Base-by-base conservation (phyloP, 2,888 invertebrate species). In the Drosophila meridionalis region DNA sequence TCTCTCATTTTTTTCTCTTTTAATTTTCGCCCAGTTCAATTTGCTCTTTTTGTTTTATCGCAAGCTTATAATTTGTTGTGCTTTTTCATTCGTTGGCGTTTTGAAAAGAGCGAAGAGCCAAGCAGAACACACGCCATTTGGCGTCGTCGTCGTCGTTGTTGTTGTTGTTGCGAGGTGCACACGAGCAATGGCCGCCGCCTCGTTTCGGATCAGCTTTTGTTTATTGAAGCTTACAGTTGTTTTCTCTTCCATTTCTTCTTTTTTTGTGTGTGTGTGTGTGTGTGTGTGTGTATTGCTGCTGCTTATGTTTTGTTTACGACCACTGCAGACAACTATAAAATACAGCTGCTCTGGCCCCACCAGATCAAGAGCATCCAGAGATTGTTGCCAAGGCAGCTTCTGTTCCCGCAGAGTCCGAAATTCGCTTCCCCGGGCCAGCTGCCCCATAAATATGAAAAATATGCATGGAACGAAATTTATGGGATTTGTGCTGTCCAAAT, bases 1-100 rank as follows among this genome's bases (percentile, higher is more conserved):
- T 28, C 14, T 14, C 20, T 20, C 20, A 20, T 20, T 20, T 34
- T 20, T 34, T 12, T 28, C 38, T 40, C 64, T 83, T 79, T 70
- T 83, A 69, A 80, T 82, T 83, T 82, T 71, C 84, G 84, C 65
- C 65, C 73, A 83, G 82, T 84, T 83, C 82, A 83, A 83, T 84
- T 87, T 87, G 73, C 71, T 68, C 78, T 76, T 73, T 80, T 87
- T 83, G 75, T 76, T 84, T 84, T 87, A 87, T 84, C 78, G 78
- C 69, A 63, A 64, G 85, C 87, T 69, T 76, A 87, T 87, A 83
- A 84, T 84, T 83, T 78, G 84, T 84, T 69, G 75, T 64, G 61
- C 60, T 62, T 67, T 55, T 59, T 60, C 55, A 30, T 48, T 30
- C 48, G 55, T 63, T 78, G 66, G 66, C 60, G 66, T 73, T 73